These are phyloP conservation scores for Melanotaenia trifasciata DNA, from an alignment of 2,797 vertebrate genomes.

Conservation along the genomic window DNA sequence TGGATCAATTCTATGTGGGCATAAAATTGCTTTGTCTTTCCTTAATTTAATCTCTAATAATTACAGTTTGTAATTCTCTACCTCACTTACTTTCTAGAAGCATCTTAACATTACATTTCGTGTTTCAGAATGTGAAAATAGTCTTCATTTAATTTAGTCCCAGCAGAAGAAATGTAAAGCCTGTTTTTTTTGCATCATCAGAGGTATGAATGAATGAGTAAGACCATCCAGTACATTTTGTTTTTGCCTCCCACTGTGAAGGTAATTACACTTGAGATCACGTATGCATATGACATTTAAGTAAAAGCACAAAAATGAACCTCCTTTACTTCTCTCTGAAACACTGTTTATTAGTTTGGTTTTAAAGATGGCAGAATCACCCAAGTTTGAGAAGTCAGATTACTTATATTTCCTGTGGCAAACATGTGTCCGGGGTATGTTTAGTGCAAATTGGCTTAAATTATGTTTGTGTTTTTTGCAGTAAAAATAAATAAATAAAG, in stretches of 20 bases:
- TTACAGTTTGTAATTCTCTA: conserved; percentile 36
- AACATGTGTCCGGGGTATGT: conserved; percentile 2
- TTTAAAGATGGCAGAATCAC: conserved; percentile 37
- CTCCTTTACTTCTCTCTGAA: conserved; percentile 42
- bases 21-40: not conserved
- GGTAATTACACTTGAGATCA: conserved; percentile 77
- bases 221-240: conserved; percentile 70
- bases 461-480: not conserved
- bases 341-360: conserved; percentile 33
- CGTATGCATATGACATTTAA: conserved; percentile 83
- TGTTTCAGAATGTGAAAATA: conserved; percentile 45
- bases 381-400: conserved; percentile 18
- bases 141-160: conserved; percentile 52
- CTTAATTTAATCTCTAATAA: conserved; percentile 26
- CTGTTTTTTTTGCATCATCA: conserved; percentile 65
- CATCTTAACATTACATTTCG: conserved; percentile 53
- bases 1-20: not conserved
- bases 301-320: conserved; percentile 80
- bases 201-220: conserved; percentile 59
- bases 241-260: conserved; percentile 64
- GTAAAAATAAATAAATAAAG: too few species aligned
- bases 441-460: not conserved
- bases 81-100: conserved; percentile 42
- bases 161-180: conserved; percentile 48
- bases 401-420: conserved; percentile 22